Evolutionary conservation across 2,797 vertebrate genomes (phyloP), one percentile per base, ranked within the genome.

Genomic region (Sebastes trivittatus): DNA sequence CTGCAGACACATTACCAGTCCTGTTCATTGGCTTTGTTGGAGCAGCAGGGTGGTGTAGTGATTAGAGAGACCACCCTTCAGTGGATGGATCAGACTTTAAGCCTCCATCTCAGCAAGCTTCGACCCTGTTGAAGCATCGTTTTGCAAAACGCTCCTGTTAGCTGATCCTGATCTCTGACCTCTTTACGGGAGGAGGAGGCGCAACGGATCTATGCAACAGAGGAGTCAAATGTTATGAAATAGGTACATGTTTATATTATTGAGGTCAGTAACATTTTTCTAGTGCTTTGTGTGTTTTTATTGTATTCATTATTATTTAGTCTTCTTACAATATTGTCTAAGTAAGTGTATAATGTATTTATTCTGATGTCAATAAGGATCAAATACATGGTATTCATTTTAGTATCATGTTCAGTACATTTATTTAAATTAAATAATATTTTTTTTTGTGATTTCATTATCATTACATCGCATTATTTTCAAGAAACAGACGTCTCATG

Each of bases 1-100:
- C 16, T 4, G 34, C 23, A 56, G 22, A 71, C 11, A 42, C 59
- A 16, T 63, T 18, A 23, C 11, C 32, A 63, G 61, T 23, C 36
- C 32, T 23, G n/a, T 38, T 38, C 20, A 22, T 63, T 13, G 29
- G 3, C 42, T 38, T 34, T 61, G 14, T 52, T 72, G 11, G 20
- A 63, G 75, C 79, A 72, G 80, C 55, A 67, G 29, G 55, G 49
- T 34, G 56, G 54, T 58, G 52, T 14, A 70, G 38, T 63, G 72
- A 85, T 85, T 75, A 82, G 49, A 74, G 65, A 76, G 20, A 20
- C 49, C 49, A 34, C 77, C 61, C 69, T 65, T 74, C 14, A 60
- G 54, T 23, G 52, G 23, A 34, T 16, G 34, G 7, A 69, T 80
- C 75, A 38, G 56, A 7, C 49, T 65, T 68, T 52, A 77, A 81